A percentile compares a stretch with the other conserved stretches of the same genome.
Conservation (phyloP, 2,113 vertebrate species). For the Balaenoptera acutorostrata region DNA sequence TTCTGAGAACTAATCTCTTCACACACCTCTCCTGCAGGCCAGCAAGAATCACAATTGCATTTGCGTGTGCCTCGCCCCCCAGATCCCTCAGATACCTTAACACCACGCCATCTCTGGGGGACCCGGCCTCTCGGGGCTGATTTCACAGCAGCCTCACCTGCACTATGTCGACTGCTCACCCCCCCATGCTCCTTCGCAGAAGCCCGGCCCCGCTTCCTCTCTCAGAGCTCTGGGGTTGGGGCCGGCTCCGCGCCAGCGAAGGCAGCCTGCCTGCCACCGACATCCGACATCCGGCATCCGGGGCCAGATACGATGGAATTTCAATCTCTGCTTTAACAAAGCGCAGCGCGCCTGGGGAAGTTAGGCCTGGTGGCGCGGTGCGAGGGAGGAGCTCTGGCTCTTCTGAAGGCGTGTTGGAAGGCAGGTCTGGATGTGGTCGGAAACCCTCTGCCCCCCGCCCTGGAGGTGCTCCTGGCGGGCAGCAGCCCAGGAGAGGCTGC, state of each 20-base stretch:
- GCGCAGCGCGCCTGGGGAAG: not conserved
- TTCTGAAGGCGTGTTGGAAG: not conserved
- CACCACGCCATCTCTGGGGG: not conserved
- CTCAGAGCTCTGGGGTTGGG: not conserved
- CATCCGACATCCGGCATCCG: not conserved
- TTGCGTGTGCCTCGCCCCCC: not conserved
- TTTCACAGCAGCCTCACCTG: not conserved
- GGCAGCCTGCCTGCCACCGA: too few relatives aligned
- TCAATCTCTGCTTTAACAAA: not conserved
- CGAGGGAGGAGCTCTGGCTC: not conserved
- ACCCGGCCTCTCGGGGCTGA: not conserved
- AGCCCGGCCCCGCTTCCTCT: not conserved
- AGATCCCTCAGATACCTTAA: not conserved
- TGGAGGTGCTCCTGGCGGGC: not conserved
- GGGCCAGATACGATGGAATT: not conserved
- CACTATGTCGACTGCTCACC: not conserved
- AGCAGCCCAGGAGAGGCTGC: not conserved
- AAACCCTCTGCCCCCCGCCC: not conserved
- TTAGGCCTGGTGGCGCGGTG: not conserved
- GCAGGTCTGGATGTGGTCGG: not conserved
- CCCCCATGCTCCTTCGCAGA: not conserved
- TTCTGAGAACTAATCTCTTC: constrained; percentile 48
- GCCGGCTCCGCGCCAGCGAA: not conserved
- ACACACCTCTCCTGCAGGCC: not conserved
- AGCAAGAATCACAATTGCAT: not conserved